Percentiles rank a stretch among this genome's conserved stretches.
phyloP scores from a whole-genome alignment of 2,797 vertebrate genomes.

The Graptemys geographica region DNA sequence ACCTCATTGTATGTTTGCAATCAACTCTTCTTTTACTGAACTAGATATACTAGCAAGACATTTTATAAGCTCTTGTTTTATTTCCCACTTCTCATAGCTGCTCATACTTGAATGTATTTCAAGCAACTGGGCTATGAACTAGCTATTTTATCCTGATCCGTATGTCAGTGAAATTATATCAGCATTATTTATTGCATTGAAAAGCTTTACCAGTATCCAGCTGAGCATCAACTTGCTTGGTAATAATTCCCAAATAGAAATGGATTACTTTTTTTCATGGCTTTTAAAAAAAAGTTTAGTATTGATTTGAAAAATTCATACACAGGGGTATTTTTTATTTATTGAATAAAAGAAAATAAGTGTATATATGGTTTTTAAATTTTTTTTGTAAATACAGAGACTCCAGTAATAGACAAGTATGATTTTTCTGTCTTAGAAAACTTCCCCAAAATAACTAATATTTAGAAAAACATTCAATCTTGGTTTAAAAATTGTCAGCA shows the following conservation, averaged over 20 bases:
- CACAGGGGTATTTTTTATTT: neutral
- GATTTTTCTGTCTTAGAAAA: neutral
- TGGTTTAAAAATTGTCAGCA: neutral
- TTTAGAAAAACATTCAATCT: neutral
- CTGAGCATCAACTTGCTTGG: constrained; percentile 42
- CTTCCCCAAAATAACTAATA: neutral
- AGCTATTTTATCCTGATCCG: constrained; percentile 60
- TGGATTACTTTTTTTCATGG: constrained; percentile 56
- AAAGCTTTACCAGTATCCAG: constrained; percentile 51
- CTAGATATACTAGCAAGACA: constrained; percentile 19
- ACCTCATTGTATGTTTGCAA: constrained; percentile 12
- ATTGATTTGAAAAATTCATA: constrained; percentile 56
- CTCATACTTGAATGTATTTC: constrained; percentile 56
- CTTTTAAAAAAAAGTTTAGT: constrained; percentile 50
- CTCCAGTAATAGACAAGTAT: neutral
- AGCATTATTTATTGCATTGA: constrained; percentile 59
- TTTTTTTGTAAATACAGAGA: neutral
- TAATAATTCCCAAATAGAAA: constrained; percentile 65
- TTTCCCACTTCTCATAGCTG: constrained; percentile 28
- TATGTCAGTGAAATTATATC: constrained; percentile 39
- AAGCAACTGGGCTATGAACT: constrained; percentile 63
- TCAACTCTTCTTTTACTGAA: constrained; percentile 33
- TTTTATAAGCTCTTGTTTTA: constrained; percentile 60
- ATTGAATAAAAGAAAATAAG: constrained; percentile 25
- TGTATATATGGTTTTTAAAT: neutral